Base-by-base conservation (phyloP, 2,888 invertebrate genomes). In the Nomada hirtipes region DNA sequence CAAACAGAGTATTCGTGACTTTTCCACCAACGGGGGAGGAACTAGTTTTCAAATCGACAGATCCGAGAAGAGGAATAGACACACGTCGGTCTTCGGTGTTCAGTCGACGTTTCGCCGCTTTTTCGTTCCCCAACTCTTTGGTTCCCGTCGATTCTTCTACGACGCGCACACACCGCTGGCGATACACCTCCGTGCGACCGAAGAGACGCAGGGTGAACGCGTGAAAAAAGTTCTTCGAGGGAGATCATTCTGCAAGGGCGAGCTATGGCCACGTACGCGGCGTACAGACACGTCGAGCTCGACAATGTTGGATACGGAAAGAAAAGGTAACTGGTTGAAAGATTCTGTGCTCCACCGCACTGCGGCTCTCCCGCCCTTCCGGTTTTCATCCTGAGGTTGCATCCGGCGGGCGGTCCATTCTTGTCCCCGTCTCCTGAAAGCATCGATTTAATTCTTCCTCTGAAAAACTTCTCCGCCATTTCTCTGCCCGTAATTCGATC, bases 301-400 rank as follows among this genome's bases (percentile, higher is more conserved):
- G 98, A 98, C 96, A 98, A 98, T 95, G 97, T 98, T 94, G 98
- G 98, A 94, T 97, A 97, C 95, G 97, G 98, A 94, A 98, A 98
- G 95, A 97, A 97, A 95, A 97, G 98, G 98, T 98, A 95, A 95
- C 18, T 74, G 57, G 36, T 7, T 36, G 36, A 36, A 36, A 36
- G 60, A n/a, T 50, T 42, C 55, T 52, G 23, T 7, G 72, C 79
- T 26, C 55, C 79, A 80, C 80, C 83, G 85, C 78, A 79, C 79
- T 81, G 85, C 84, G 83, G 83, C 64, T 81, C 86, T 86, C 82
- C 63, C 59, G 70, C 29, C 4, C 20, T 9, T 67, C 53, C 63
- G 59, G 42, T 61, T 36, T 36, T 36, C 13, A 11, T 36, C n/a
- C 10, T n/a, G n/a, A n/a, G n/a, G n/a, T n/a, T n/a, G n/a, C n/a